These are phyloP conservation scores for Hipparchia sbordonii DNA, from an alignment of 2,888 invertebrate species.

Conservation along the genomic window DNA sequence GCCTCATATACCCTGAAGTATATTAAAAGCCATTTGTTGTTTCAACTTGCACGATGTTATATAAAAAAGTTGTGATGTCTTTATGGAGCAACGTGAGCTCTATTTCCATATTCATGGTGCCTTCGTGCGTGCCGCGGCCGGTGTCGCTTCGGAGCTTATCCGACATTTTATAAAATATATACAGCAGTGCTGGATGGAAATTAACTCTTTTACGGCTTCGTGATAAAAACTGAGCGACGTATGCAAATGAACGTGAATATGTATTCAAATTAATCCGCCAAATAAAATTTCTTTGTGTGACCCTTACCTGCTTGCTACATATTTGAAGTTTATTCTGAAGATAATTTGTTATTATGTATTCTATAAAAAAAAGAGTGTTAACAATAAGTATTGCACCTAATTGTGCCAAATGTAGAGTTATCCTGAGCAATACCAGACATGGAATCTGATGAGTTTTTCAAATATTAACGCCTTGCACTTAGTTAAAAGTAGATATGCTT, in stretches of 20 bases:
- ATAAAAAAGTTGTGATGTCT: conserved; percentile 32
- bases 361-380: too few relatives aligned
- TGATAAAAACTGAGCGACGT: conserved; percentile 23
- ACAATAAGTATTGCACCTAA: too few relatives aligned
- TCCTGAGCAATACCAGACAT: too few relatives aligned
- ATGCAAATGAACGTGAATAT: conserved; percentile 20
- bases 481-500: too few relatives aligned
- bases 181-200: conserved; percentile 26
- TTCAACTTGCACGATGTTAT: conserved; percentile 44
- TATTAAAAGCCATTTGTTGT: conserved; percentile 48
- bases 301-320: neutral
- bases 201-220: conserved; percentile 26
- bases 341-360: too few relatives aligned
- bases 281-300: neutral
- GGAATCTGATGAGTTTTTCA: too few relatives aligned
- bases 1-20: conserved; percentile 38
- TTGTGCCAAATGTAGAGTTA: too few relatives aligned
- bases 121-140: conserved; percentile 38
- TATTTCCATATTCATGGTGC: conserved; percentile 47
- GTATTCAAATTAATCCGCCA: conserved; percentile 10
- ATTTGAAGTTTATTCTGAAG: too few relatives aligned
- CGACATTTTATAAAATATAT: conserved; percentile 25
- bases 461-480: too few relatives aligned
- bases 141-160: conserved; percentile 31
- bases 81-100: conserved; percentile 35